Conservation (phyloP, 2,113 vertebrate genomes). For the Cygnus buccinator region DNA sequence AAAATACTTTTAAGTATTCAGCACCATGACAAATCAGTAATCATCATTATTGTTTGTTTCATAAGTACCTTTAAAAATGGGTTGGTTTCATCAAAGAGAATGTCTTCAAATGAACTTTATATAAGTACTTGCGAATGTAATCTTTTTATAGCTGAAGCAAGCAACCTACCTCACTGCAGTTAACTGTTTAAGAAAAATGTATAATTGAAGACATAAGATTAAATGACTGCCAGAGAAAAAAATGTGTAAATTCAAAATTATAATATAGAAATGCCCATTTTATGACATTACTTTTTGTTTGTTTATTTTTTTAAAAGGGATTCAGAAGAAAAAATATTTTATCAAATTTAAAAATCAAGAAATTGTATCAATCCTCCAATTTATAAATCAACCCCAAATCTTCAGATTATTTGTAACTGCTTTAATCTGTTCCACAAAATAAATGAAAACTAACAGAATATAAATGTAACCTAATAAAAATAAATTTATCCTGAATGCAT, state of each 20-base stretch:
- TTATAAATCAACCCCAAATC: background rate
- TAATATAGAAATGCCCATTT: background rate
- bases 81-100: background rate
- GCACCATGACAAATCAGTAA: background rate
- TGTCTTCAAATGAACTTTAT: background rate
- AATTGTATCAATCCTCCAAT: background rate
- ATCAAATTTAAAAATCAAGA: background rate
- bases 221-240: background rate
- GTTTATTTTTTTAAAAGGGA: background rate
- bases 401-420: background rate
- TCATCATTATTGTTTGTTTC: background rate
- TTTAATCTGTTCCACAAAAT: background rate
- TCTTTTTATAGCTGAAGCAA: background rate
- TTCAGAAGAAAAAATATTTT: background rate
- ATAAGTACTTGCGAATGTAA: background rate
- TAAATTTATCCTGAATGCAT: background rate
- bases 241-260: background rate
- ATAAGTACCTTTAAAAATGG: background rate
- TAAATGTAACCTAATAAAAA: background rate
- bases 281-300: background rate
- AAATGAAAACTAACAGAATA: background rate
- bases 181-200: background rate
- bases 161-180: background rate
- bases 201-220: slow-evolving; percentile 11
- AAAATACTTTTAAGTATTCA: background rate